Evolutionary conservation across 2,888 invertebrate genomes (phyloP).

Genomic region (Melanostoma scalare): DNA sequence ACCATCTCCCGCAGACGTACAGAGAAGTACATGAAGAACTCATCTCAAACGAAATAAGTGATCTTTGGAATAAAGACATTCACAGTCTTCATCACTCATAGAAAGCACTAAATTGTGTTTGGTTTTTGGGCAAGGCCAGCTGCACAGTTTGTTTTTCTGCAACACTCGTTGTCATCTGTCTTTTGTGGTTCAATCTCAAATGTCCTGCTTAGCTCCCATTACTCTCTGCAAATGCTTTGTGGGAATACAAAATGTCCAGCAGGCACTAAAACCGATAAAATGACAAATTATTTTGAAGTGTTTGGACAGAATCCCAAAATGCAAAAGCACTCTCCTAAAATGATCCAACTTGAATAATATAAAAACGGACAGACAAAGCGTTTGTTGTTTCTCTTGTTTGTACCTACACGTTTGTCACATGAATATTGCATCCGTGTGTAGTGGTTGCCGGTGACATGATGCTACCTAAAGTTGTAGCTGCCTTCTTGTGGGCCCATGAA

Average conservation of each 20-base stretch:
- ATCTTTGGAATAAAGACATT: too few relatives aligned
- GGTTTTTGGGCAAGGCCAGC: background rate
- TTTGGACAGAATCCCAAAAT: conserved; percentile 78
- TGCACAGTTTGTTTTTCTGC: conserved; percentile 18
- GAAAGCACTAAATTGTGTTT: too few relatives aligned
- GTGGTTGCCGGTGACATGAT: conserved; percentile 18
- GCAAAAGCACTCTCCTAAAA: conserved; percentile 23
- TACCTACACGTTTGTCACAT: conserved; percentile 37
- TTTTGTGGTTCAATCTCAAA: conserved; percentile 23
- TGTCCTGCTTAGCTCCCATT: background rate
- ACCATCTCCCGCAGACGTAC: too few relatives aligned
- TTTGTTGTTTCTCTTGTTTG: conserved; percentile 31
- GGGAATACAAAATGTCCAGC: conserved; percentile 42
- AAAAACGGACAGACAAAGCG: conserved; percentile 25
- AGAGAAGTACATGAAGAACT: too few relatives aligned
- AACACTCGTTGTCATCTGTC: conserved; percentile 12
- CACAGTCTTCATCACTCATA: too few relatives aligned
- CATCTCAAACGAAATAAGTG: too few relatives aligned
- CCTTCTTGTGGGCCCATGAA: conserved; percentile 2
- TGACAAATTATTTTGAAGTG: conserved; percentile 82
- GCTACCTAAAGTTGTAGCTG: conserved; percentile 37
- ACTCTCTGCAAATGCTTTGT: conserved; percentile 1
- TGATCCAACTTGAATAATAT: conserved; percentile 8
- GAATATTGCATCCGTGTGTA: conserved; percentile 45
- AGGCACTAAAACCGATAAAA: conserved; percentile 75